Percentiles rank a stretch among this genome's conserved stretches.
Conservation (phyloP, 2,113 vertebrate species). For the Callipepla squamata region DNA sequence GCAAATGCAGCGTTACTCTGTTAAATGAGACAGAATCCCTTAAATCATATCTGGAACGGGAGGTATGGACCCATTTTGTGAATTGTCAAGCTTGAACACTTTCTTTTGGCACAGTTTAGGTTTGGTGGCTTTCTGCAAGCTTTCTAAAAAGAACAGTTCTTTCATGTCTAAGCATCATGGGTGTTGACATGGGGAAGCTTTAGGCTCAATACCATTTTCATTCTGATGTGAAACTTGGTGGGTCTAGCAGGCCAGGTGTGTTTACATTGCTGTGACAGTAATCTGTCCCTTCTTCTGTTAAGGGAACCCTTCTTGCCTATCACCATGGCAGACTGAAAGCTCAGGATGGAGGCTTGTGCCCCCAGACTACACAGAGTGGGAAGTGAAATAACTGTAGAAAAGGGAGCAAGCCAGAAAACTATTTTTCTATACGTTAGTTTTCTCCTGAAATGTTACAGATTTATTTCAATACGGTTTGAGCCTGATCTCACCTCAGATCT, state of each 20-base stretch:
- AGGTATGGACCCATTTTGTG: conserved; percentile 81
- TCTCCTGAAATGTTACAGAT: not conserved
- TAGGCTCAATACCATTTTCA: accelerated
- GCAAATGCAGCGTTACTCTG: conserved; percentile 97
- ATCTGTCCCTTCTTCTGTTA: not conserved
- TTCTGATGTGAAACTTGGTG: not conserved
- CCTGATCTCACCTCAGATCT: not conserved
- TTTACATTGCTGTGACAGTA: not conserved
- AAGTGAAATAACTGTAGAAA: not conserved
- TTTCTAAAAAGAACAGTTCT: not conserved
- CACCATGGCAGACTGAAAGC: not conserved
- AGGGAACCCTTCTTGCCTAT: not conserved
- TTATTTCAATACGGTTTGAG: not conserved
- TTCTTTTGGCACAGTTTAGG: not conserved
- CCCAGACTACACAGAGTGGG: not conserved
- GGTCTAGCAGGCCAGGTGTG: not conserved
- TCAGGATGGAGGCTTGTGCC: not conserved
- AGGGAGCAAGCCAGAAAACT: not conserved
- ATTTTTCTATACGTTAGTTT: not conserved
- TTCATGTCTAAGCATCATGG: not conserved
- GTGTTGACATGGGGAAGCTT: not conserved
- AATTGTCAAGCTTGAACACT: not conserved
- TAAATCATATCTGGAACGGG: conserved; percentile 95
- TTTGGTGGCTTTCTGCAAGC: not conserved
- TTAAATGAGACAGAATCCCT: conserved; percentile 97